phyloP scores from a whole-genome alignment of 2,888 invertebrate genomes.

The Drosophila kuntzei region DNA sequence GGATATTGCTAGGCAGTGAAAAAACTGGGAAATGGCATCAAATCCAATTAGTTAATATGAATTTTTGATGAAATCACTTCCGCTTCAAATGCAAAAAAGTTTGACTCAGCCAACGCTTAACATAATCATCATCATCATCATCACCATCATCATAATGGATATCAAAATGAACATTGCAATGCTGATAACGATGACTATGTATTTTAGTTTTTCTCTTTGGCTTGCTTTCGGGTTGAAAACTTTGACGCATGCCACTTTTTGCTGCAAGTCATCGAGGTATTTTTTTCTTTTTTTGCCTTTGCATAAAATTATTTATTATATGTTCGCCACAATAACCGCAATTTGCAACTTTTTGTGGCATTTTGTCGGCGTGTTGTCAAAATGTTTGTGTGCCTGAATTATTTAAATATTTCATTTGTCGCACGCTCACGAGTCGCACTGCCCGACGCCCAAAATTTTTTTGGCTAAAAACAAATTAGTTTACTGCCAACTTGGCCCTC shows the following conservation, averaged over 20 bases:
- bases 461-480: slow-evolving; percentile 38
- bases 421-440: slow-evolving; percentile 36
- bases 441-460: slow-evolving; percentile 17
- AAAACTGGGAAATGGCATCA: slow-evolving; percentile 61
- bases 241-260: slow-evolving; percentile 61
- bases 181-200: slow-evolving; percentile 47
- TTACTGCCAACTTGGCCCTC: slow-evolving; percentile 13
- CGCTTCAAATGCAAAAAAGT: slow-evolving; percentile 70
- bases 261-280: slow-evolving; percentile 65
- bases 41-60: slow-evolving; percentile 82
- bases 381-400: slow-evolving; percentile 73
- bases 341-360: slow-evolving; percentile 80
- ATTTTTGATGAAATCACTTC: slow-evolving; percentile 81
- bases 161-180: slow-evolving; percentile 21
- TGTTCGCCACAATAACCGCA: slow-evolving; percentile 78
- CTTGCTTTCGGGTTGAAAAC: slow-evolving; percentile 53
- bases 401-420: slow-evolving; percentile 80
- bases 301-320: slow-evolving; percentile 66
- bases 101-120: slow-evolving; percentile 23
- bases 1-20: slow-evolving; percentile 35
- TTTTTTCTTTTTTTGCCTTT: slow-evolving; percentile 23
- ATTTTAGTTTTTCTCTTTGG: slow-evolving; percentile 38
- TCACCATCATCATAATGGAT: slow-evolving; percentile 19
- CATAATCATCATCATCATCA: slow-evolving; percentile 9
- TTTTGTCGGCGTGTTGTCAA: slow-evolving; percentile 78